Evolutionary conservation across 2,888 invertebrate species (phyloP).

Genomic region (Sphecodes monilicornis): DNA sequence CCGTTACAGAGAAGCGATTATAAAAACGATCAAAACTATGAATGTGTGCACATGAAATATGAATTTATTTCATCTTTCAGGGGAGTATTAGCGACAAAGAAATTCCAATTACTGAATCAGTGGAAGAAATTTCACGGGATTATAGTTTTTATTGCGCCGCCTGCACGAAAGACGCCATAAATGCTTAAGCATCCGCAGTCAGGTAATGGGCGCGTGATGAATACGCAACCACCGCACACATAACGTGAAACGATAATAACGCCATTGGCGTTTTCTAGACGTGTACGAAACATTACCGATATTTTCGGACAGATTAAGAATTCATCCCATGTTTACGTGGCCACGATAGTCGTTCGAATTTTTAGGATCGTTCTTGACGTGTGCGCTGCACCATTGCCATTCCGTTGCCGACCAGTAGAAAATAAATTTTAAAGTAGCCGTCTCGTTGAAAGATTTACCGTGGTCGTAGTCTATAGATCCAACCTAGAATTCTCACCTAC

Average conservation of each 20-base stretch:
- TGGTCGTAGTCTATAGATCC: constrained; percentile 37
- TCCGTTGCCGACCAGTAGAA: constrained; percentile 26
- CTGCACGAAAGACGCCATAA: neutral
- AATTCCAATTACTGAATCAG: neutral
- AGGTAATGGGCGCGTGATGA: neutral
- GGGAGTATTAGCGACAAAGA: neutral
- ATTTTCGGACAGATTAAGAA: constrained; percentile 46
- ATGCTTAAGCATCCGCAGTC: neutral
- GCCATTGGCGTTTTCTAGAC: neutral
- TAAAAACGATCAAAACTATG: neutral
- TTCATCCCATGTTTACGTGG: constrained; percentile 52
- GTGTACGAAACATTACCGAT: constrained; percentile 28
- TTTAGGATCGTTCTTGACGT: constrained; percentile 30
- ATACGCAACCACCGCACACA: neutral
- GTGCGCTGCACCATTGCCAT: neutral
- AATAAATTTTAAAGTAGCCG: constrained; percentile 61
- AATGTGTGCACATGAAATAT: neutral
- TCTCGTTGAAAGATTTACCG: constrained; percentile 61
- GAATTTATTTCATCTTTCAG: neutral
- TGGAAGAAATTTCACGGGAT: neutral
- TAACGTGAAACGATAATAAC: constrained; percentile 48
- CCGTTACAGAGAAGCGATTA: neutral
- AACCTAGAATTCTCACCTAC: constrained; percentile 45
- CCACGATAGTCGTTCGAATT: constrained; percentile 40
- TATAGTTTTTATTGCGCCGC: neutral